These are phyloP conservation scores for Leistus spinibarbis DNA, from an alignment of 2,888 invertebrate genomes.

Conservation along the genomic window DNA sequence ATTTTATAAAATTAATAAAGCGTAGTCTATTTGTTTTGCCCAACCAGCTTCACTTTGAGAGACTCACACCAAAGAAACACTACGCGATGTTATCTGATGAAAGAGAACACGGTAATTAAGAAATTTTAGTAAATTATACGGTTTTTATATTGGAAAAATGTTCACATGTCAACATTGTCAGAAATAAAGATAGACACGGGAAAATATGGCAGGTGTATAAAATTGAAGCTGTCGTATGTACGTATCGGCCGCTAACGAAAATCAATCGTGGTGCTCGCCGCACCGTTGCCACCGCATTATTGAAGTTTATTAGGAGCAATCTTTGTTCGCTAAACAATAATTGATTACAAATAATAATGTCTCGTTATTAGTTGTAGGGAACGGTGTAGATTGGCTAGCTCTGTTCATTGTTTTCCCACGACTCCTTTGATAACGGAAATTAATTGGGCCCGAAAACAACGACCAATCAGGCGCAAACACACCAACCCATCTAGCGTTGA, in stretches of 20 bases:
- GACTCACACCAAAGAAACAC: neutral
- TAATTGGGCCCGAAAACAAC: neutral
- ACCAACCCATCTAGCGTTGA: neutral
- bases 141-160: too few species aligned
- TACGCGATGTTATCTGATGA: too few species aligned
- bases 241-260: too few species aligned
- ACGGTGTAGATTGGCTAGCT: neutral
- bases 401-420: neutral
- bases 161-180: too few species aligned
- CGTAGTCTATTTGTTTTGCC: too few species aligned
- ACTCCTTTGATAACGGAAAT: neutral
- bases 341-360: neutral
- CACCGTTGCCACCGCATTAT: neutral
- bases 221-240: too few species aligned
- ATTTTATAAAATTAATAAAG: neutral
- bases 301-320: neutral
- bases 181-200: too few species aligned
- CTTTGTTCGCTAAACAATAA: neutral
- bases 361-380: neutral
- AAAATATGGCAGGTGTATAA: too few species aligned
- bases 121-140: too few species aligned
- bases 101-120: too few species aligned
- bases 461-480: neutral
- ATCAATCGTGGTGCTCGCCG: neutral
- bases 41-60: neutral